phyloP scores from a whole-genome alignment of 2,888 invertebrate genomes.

The Drosophila ezoana region DNA sequence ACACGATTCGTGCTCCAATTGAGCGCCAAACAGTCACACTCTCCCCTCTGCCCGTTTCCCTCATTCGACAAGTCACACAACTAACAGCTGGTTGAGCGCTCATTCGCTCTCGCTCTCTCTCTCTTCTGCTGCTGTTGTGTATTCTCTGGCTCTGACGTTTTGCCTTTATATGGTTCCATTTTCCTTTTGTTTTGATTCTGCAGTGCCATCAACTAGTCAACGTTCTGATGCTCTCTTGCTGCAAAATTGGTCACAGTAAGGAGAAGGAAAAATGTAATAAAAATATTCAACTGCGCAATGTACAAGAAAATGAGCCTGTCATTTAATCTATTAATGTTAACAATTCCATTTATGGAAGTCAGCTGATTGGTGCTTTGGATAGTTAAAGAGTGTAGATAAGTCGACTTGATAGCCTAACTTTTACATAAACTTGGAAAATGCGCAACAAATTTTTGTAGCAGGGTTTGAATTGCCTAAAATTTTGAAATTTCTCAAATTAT shows the following conservation, averaged over 20 bases:
- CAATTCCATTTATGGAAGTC: neutral
- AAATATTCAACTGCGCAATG: neutral
- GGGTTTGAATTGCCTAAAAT: conserved; percentile 44
- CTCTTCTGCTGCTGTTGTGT: conserved; percentile 16
- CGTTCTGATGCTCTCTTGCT: conserved; percentile 33
- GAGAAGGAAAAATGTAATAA: neutral
- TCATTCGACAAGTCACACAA: conserved; percentile 26
- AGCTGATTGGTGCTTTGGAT: neutral
- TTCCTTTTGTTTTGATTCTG: conserved; percentile 62
- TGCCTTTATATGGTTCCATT: conserved; percentile 63
- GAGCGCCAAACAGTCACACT: conserved; percentile 42
- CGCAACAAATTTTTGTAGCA: conserved; percentile 62
- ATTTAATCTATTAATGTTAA: neutral
- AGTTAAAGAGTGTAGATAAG: conserved; percentile 23
- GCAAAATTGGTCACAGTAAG: neutral
- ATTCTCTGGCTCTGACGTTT: conserved; percentile 41
- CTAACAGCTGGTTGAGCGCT: conserved; percentile 50
- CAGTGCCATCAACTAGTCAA: conserved; percentile 19
- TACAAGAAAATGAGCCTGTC: neutral
- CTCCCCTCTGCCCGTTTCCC: conserved; percentile 20
- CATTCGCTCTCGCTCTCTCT: conserved; percentile 18
- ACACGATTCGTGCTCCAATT: conserved; percentile 60
- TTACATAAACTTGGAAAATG: conserved; percentile 50
- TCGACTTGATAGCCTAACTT: conserved; percentile 18
- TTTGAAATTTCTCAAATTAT: conserved; percentile 52